Evolutionary conservation across 2,113 vertebrate species (phyloP).

Genomic region (Ascaphus truei): DNA sequence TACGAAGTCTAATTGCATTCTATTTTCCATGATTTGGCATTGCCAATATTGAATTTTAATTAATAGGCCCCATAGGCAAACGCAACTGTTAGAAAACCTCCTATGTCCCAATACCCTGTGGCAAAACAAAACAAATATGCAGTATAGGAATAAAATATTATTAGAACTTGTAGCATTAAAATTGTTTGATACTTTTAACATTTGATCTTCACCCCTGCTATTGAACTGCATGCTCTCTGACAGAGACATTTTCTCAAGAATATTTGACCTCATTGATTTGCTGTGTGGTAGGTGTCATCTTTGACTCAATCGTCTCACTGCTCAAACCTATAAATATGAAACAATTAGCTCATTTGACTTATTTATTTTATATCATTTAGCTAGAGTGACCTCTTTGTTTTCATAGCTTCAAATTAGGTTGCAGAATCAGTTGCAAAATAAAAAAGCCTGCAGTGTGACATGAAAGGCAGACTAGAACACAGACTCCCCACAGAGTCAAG

Average conservation of each 20-base stretch:
- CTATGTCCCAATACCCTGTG: too few species aligned
- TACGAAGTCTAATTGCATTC: too few species aligned
- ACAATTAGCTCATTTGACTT: slow-evolving; percentile 37
- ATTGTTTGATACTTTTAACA: slow-evolving; percentile 3
- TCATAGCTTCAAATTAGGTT: slow-evolving; percentile 26
- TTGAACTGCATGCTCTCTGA: slow-evolving; percentile 22
- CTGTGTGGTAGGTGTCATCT: slow-evolving; percentile 19
- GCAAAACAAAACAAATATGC: slow-evolving; percentile 27
- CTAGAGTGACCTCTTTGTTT: slow-evolving; percentile 35
- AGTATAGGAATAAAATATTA: background rate
- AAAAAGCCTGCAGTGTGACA: slow-evolving; percentile 27
- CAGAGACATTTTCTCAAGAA: slow-evolving; percentile 19
- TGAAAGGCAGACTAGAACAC: slow-evolving; percentile 37
- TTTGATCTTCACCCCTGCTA: slow-evolving; percentile 15
- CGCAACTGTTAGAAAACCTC: too few species aligned
- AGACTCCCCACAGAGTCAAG: slow-evolving; percentile 33
- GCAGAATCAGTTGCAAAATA: slow-evolving; percentile 29
- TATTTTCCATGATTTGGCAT: too few species aligned
- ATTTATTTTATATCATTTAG: slow-evolving; percentile 33
- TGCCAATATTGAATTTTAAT: too few species aligned
- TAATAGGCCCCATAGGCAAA: too few species aligned
- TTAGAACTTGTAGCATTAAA: slow-evolving; percentile 38
- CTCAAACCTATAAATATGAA: slow-evolving; percentile 33
- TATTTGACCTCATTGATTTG: slow-evolving; percentile 41
- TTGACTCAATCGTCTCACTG: slow-evolving; percentile 16